These are phyloP conservation scores for Hedychridium roseum DNA, from an alignment of 2,888 invertebrate species.

Conservation along the genomic window DNA sequence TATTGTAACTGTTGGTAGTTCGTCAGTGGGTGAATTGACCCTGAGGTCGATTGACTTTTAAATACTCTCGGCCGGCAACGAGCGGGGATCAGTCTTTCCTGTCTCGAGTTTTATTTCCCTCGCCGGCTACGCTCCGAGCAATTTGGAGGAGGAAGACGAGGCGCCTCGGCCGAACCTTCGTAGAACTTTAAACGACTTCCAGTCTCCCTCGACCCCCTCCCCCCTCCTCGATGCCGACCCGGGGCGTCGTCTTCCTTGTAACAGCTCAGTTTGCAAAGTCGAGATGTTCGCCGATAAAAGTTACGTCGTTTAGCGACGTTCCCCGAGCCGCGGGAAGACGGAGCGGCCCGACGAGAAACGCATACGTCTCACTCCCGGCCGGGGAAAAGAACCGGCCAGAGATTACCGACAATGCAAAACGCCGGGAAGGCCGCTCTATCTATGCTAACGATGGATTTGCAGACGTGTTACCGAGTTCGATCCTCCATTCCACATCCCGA, in stretches of 20 bases:
- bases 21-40: neutral
- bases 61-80: slow-evolving; percentile 2
- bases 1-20: too few relatives aligned
- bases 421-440: too few relatives aligned
- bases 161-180: slow-evolving; percentile 29
- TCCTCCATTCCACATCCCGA: too few relatives aligned
- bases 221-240: slow-evolving; percentile 12
- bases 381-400: too few relatives aligned
- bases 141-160: slow-evolving; percentile 32
- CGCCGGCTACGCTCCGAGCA: slow-evolving; percentile 17
- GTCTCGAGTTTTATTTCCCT: slow-evolving; percentile 10
- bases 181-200: slow-evolving; percentile 41
- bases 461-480: too few relatives aligned
- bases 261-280: slow-evolving; percentile 37
- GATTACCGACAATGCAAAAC: too few relatives aligned
- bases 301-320: slow-evolving; percentile 37
- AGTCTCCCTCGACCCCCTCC: slow-evolving; percentile 21
- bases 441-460: too few relatives aligned
- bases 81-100: neutral
- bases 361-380: too few relatives aligned
- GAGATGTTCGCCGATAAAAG: slow-evolving; percentile 39
- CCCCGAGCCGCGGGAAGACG: slow-evolving; percentile 5
- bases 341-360: neutral
- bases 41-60: neutral
- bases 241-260: slow-evolving; percentile 17